Conservation (phyloP, 2,113 vertebrate species). For the Chaetodon auriga region DNA sequence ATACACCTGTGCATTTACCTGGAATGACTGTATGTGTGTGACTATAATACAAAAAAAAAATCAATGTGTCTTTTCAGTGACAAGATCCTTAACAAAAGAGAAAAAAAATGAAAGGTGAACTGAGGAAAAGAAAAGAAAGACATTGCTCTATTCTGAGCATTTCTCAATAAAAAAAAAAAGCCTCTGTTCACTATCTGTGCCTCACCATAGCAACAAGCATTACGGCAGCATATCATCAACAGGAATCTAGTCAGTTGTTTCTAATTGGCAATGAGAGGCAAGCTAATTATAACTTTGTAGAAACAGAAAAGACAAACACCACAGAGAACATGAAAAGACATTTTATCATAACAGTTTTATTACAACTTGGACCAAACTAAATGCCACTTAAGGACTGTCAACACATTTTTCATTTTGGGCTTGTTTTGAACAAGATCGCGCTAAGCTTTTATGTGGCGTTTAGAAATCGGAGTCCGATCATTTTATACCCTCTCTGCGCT, state of each 20-base stretch:
- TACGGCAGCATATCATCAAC: conserved; percentile 69
- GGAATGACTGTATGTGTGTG: neutral
- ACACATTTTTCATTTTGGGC: conserved; percentile 17
- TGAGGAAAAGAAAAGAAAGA: conserved; percentile 18
- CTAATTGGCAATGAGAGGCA: conserved; percentile 70
- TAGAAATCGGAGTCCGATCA: conserved; percentile 10
- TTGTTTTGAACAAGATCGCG: conserved; percentile 37
- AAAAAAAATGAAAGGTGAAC: conserved; percentile 8
- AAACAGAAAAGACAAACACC: conserved; percentile 56
- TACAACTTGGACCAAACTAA: conserved; percentile 46
- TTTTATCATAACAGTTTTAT: conserved; percentile 47
- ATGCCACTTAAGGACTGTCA: conserved; percentile 43
- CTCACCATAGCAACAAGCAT: conserved; percentile 82
- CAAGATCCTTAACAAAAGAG: conserved; percentile 9
- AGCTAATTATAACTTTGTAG: conserved; percentile 74
- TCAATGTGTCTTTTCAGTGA: conserved; percentile 6
- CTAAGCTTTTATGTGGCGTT: conserved; percentile 21
- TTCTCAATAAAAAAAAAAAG: conserved; percentile 47
- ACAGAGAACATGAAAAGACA: conserved; percentile 28
- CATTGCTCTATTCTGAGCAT: conserved; percentile 54
- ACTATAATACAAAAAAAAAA: neutral
- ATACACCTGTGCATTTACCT: neutral
- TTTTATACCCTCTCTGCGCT: conserved; percentile 43
- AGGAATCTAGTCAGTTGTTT: conserved; percentile 67
- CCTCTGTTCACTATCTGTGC: conserved; percentile 45